Percentiles rank a stretch among this genome's conserved stretches.
These are phyloP conservation scores for Cheumatopsyche charites DNA, from an alignment of 1,140 invertebrate genomes.

Conservation along the genomic window DNA sequence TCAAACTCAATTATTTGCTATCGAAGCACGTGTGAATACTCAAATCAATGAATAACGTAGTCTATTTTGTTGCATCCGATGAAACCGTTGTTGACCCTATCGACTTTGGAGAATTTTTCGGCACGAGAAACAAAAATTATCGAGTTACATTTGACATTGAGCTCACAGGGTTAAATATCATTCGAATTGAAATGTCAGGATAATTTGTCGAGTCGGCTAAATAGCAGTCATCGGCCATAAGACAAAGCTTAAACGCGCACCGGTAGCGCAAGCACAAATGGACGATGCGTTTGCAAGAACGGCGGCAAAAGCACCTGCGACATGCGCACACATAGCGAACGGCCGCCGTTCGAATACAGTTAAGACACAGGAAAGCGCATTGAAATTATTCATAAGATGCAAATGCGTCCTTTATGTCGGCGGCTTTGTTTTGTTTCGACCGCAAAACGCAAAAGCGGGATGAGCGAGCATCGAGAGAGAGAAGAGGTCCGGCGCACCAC, in stretches of 20 bases:
- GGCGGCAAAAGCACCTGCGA: neutral
- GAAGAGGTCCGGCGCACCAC: neutral
- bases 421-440: conserved; percentile 23
- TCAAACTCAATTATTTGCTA: neutral
- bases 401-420: conserved; percentile 36
- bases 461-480: neutral
- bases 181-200: too few relatives aligned
- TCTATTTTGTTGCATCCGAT: too few relatives aligned
- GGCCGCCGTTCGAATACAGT: conserved; percentile 12
- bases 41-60: too few relatives aligned
- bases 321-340: neutral
- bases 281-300: neutral
- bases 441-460: conserved; percentile 9
- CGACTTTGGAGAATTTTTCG: too few relatives aligned
- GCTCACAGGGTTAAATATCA: too few relatives aligned
- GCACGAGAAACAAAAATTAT: too few relatives aligned
- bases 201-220: too few relatives aligned
- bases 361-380: conserved; percentile 16
- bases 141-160: too few relatives aligned
- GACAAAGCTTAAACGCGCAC: too few relatives aligned
- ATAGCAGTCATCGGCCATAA: too few relatives aligned
- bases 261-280: neutral
- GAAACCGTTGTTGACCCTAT: too few relatives aligned
- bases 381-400: conserved; percentile 44
- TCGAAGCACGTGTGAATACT: neutral